These are phyloP conservation scores for Todus mexicanus DNA, from an alignment of 2,797 vertebrate genomes.

Conservation along the genomic window DNA sequence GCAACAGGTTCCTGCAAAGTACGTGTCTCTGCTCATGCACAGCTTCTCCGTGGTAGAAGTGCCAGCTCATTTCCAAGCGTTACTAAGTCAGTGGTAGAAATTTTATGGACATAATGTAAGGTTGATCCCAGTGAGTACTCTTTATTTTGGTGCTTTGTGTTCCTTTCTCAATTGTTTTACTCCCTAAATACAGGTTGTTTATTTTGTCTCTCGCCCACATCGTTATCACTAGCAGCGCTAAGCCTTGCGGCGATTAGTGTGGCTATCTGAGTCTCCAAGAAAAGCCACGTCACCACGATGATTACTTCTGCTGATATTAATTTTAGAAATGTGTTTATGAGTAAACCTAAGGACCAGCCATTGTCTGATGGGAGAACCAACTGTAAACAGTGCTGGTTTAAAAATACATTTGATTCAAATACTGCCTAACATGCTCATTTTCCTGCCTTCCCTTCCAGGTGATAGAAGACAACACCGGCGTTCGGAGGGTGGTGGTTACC, in stretches of 20 bases:
- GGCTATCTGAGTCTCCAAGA: slow-evolving; percentile 6
- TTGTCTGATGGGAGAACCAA: not conserved
- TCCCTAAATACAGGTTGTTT: slow-evolving; percentile 22
- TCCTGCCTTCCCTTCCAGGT: slow-evolving; percentile 77
- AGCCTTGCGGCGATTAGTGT: not conserved
- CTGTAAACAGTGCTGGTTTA: not conserved
- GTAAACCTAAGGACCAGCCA: not conserved
- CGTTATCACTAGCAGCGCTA: not conserved
- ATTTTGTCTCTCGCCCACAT: not conserved
- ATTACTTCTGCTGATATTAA: slow-evolving; percentile 1
- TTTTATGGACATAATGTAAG: not conserved
- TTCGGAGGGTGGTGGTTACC: slow-evolving; percentile 94
- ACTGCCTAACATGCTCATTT: not conserved
- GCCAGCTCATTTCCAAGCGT: not conserved
- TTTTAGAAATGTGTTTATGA: slow-evolving; percentile 42
- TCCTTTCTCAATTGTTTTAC: slow-evolving; percentile 16
- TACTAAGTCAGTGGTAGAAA: not conserved
- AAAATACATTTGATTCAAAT: not conserved
- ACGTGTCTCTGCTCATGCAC: not conserved
- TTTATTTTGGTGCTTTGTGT: slow-evolving; percentile 38
- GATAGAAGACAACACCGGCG: slow-evolving; percentile 94
- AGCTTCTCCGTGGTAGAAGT: not conserved
- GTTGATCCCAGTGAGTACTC: not conserved
- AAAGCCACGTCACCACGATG: not conserved
- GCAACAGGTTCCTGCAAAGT: not conserved